Percentiles rank a stretch among this genome's conserved stretches.
phyloP scores from a whole-genome alignment of 2,888 invertebrate genomes.

The Dasypolia templi region DNA sequence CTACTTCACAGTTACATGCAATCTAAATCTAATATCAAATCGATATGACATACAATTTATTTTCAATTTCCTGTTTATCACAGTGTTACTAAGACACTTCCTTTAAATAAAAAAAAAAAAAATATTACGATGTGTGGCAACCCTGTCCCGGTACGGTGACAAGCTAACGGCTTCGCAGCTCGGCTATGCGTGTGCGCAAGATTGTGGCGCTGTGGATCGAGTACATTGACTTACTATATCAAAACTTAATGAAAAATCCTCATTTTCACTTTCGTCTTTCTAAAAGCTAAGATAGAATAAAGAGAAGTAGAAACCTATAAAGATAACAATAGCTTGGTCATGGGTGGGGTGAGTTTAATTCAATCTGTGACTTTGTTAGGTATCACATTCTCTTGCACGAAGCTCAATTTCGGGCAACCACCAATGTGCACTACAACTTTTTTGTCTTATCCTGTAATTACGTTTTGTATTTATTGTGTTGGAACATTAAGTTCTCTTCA shows the following conservation, averaged over 20 bases:
- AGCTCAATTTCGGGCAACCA: background rate
- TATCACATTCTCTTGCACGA: background rate
- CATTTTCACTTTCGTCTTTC: background rate
- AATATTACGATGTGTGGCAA: constrained; percentile 50
- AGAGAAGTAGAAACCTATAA: background rate
- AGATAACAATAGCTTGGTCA: background rate
- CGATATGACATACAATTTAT: constrained; percentile 48
- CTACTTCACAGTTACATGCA: constrained; percentile 22
- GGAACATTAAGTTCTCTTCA: too few relatives aligned
- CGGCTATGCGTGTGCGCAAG: constrained; percentile 63
- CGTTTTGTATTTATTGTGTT: too few relatives aligned
- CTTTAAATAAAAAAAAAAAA: constrained; percentile 38
- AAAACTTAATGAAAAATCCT: background rate
- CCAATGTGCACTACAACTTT: too few relatives aligned
- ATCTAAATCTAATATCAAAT: constrained; percentile 29
- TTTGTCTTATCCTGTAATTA: too few relatives aligned
- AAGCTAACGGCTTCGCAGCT: constrained; percentile 73
- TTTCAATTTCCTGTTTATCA: constrained; percentile 55
- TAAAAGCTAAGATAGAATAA: background rate
- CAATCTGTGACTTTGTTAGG: too few relatives aligned
- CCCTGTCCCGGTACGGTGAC: constrained; percentile 69
- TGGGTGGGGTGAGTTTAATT: background rate
- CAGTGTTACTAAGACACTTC: constrained; percentile 41
- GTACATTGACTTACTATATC: constrained; percentile 66
- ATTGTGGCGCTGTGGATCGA: constrained; percentile 24